These are phyloP conservation scores for Bradypodion ventrale DNA, from an alignment of 2,797 vertebrate genomes.

Conservation along the genomic window DNA sequence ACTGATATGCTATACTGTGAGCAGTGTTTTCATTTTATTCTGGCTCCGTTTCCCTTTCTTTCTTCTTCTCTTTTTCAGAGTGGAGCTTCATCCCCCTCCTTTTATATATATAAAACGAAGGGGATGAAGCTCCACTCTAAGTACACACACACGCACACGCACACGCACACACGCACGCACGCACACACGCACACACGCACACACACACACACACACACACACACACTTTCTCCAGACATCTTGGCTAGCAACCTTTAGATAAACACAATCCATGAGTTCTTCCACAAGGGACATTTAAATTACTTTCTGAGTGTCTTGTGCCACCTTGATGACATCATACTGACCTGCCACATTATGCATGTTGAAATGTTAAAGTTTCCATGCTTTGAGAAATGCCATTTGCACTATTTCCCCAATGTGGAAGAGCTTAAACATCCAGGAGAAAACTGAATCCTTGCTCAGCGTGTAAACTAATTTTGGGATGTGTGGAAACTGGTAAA, in stretches of 20 bases:
- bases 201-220: too few species aligned
- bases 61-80: neutral
- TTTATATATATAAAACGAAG: too few species aligned
- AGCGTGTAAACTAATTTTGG: too few species aligned
- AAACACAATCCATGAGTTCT: neutral
- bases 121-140: too few species aligned
- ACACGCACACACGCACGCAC: too few species aligned
- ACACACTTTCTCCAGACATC: neutral
- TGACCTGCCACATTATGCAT: constrained; percentile 1
- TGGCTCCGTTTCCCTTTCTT: neutral
- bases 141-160: too few species aligned
- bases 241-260: neutral
- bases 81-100: too few species aligned
- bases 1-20: neutral
- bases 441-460: neutral
- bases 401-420: neutral
- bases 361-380: neutral
- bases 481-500: neutral
- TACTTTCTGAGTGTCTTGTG: neutral
- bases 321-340: constrained; percentile 28
- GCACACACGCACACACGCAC: too few species aligned
- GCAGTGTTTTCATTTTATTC: neutral
- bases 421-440: neutral
- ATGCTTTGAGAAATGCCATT: constrained; percentile 6
- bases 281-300: constrained; percentile 7